Percentiles rank a stretch among this genome's conserved stretches.
phyloP scores from a whole-genome alignment of 2,888 invertebrate genomes.

The Phragmatobia fuliginosa region DNA sequence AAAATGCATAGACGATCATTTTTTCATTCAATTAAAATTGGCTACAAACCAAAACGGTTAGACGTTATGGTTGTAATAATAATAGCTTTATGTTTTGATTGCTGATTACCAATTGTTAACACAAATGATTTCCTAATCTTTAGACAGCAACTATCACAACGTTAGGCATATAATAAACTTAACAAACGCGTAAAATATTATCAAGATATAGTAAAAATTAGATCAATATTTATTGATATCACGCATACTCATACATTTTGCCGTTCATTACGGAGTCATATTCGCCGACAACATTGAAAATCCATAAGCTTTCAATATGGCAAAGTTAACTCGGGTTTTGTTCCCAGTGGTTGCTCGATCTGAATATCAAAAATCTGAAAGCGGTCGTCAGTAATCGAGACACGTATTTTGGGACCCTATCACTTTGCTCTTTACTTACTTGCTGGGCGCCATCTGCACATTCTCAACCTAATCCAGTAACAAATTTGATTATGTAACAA shows the following conservation, averaged over 20 bases:
- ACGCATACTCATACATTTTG: slow-evolving; percentile 48
- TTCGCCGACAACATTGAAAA: slow-evolving; percentile 80
- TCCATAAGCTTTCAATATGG: slow-evolving; percentile 86
- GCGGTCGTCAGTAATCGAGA: slow-evolving; percentile 82
- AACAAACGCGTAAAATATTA: background rate
- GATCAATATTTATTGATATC: slow-evolving; percentile 30
- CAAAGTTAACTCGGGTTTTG: slow-evolving; percentile 84
- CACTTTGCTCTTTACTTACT: slow-evolving; percentile 86
- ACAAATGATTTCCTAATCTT: background rate
- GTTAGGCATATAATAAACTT: background rate
- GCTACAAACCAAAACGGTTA: slow-evolving; percentile 77
- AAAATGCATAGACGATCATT: slow-evolving; percentile 85
- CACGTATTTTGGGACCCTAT: slow-evolving; percentile 86
- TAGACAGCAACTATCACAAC: background rate
- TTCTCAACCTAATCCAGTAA: slow-evolving; percentile 81
- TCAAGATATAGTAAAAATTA: slow-evolving; percentile 10
- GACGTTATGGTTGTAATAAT: slow-evolving; percentile 45
- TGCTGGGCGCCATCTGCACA: slow-evolving; percentile 83
- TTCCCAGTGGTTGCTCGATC: slow-evolving; percentile 83
- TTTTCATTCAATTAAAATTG: slow-evolving; percentile 87
- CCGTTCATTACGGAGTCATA: slow-evolving; percentile 73
- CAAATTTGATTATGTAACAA: slow-evolving; percentile 83
- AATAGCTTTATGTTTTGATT: background rate
- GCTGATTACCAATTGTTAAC: background rate
- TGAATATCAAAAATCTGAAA: slow-evolving; percentile 86